These are phyloP conservation scores for Procapra przewalskii DNA, from an alignment of 2,113 vertebrate species.

Conservation along the genomic window DNA sequence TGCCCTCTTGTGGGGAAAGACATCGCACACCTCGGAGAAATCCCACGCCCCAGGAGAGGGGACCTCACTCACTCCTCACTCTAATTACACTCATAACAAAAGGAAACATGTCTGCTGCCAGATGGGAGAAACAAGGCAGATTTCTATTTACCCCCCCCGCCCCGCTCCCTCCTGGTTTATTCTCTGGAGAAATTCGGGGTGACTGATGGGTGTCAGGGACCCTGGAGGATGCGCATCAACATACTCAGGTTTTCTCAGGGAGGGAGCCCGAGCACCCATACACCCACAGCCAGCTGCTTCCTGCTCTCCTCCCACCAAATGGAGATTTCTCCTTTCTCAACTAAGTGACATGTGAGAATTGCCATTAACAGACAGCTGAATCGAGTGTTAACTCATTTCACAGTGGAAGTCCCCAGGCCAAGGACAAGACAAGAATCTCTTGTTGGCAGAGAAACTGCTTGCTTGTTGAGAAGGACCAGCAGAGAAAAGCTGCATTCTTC, in stretches of 20 bases:
- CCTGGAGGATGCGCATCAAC: neutral
- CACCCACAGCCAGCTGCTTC: neutral
- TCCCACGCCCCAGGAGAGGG: neutral
- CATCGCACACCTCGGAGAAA: neutral
- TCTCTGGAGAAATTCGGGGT: neutral
- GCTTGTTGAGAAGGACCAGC: neutral
- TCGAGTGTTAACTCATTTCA: neutral
- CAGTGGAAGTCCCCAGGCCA: neutral
- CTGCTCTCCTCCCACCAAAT: neutral
- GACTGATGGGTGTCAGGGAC: neutral
- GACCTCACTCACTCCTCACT: neutral
- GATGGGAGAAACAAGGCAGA: neutral
- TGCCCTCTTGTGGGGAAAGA: neutral
- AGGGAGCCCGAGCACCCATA: neutral
- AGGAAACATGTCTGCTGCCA: neutral
- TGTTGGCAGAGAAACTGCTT: neutral
- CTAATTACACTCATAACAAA: neutral
- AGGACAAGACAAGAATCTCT: neutral
- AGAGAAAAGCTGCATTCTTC: neutral
- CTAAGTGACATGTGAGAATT: neutral
- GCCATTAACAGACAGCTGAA: neutral
- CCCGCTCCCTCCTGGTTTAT: neutral
- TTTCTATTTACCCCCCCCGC: neutral
- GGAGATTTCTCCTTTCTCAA: neutral
- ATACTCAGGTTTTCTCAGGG: neutral